Evolutionary conservation across 2,888 invertebrate species (phyloP).

Genomic region (Megalurothrips usitatus): DNA sequence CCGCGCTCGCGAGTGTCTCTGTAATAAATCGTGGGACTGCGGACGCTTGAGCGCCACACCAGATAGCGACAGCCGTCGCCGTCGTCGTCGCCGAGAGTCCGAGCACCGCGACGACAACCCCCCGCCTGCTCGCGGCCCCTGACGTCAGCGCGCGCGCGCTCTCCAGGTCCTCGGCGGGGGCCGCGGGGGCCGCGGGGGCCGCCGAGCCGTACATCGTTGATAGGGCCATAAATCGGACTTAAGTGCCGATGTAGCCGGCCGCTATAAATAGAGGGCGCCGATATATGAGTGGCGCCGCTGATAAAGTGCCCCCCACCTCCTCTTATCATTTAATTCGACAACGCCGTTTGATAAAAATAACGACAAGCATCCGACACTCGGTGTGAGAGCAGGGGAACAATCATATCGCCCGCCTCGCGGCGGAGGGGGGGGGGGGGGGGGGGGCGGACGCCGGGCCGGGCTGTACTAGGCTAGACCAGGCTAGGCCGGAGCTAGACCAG

Average conservation of each 20-base stretch:
- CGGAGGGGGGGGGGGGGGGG: too few relatives aligned
- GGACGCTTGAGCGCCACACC: not conserved
- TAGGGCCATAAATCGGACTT: slow-evolving; percentile 17
- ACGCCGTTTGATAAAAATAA: not conserved
- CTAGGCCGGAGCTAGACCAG: too few relatives aligned
- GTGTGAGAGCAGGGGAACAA: not conserved
- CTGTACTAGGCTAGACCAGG: too few relatives aligned
- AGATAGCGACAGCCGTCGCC: too few relatives aligned
- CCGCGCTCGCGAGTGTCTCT: not conserved
- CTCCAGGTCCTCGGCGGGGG: not conserved
- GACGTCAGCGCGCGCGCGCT: not conserved
- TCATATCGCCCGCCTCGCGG: not conserved
- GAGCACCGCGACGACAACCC: not conserved
- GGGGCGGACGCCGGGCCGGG: too few relatives aligned
- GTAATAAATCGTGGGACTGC: too few relatives aligned
- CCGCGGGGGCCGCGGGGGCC: not conserved
- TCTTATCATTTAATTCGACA: slow-evolving; percentile 6
- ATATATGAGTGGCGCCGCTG: not conserved
- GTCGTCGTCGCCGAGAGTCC: not conserved
- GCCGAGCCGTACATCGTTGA: not conserved
- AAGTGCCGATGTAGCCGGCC: slow-evolving; percentile 3
- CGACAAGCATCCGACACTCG: not conserved
- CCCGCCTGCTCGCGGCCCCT: not conserved
- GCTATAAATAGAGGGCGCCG: not conserved
- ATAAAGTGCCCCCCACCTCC: slow-evolving; percentile 6